A percentile compares a stretch with the other conserved stretches of the same genome.
Conservation (phyloP, 2,113 vertebrate genomes). For the Prolemur simus region DNA sequence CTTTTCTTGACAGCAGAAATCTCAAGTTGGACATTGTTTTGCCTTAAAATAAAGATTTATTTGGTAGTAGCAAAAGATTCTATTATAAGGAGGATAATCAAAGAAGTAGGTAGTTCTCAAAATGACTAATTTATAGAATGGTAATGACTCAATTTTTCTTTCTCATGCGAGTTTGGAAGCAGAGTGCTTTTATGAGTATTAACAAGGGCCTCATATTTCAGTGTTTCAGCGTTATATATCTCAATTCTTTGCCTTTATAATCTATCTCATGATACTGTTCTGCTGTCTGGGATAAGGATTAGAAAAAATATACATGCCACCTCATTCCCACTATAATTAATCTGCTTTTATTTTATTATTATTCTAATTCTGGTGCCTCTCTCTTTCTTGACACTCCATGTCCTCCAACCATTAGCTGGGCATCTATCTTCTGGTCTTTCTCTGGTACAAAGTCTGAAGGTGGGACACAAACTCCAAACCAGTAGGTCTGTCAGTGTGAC, state of each 20-base stretch:
- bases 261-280: not conserved
- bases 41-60: conserved; percentile 61
- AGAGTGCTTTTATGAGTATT: not conserved
- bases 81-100: conserved; percentile 31
- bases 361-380: not conserved
- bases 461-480: not conserved
- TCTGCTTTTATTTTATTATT: not conserved
- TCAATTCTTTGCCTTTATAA: not conserved
- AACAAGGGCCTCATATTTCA: not conserved
- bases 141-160: conserved; percentile 59
- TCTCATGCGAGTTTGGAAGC: not conserved
- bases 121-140: conserved; percentile 46
- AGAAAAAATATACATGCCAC: not conserved
- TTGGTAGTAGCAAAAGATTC: conserved; percentile 20
- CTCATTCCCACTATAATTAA: not conserved
- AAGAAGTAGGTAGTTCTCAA: conserved; percentile 4
- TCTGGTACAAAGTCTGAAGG: not conserved
- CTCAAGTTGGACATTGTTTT: conserved; percentile 50
- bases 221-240: not conserved
- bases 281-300: not conserved
- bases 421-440: not conserved
- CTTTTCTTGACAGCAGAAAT: conserved; percentile 47
- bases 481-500: not conserved
- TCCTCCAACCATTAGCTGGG: not conserved
- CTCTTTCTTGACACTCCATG: not conserved